Evolutionary conservation across 2,888 invertebrate species (phyloP), one percentile per base, ranked within the genome.

Genomic region (Pristionchus entomophagus): DNA sequence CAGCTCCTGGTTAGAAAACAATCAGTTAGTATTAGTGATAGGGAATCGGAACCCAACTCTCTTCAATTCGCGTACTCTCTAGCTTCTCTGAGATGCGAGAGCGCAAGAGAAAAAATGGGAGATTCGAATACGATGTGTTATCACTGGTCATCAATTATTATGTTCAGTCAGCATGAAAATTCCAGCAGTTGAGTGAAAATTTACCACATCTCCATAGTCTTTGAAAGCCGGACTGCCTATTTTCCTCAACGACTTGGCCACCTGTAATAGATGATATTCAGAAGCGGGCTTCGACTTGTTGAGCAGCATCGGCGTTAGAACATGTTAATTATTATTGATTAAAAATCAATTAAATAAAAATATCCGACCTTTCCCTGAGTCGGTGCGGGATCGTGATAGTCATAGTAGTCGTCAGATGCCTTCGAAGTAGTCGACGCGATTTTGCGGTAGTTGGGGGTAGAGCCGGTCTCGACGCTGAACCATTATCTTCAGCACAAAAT

Each of bases 181-280:
- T n/a, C n/a, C n/a, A n/a, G n/a, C n/a, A n/a, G n/a, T n/a, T n/a
- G n/a, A 73, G 29, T 22, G 73, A 69, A 38, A 32, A 1, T 35
- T 38, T 41, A 82, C 82, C 1, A 82, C 41, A 59, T 82, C 82
- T 41, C 82, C 82, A 22, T 82, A 82, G 26, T 82, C 82, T 22
- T 82, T 82, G 82, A 82, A 82, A 3, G 82, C 82, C 0, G 82
- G 82, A 59, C 82, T 82, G 41, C 82, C 82, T 14, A 82, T 82
- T 14, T 82, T 82, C 59, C 22, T 59, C 41, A 82, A 14, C 5
- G 82, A 82, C 19, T 82, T 82, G 1, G 82, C 82, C 3, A 82
- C 82, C 82, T 82, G 82, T 4, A 81, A 49, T 22, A n/a, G 4
- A 22, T 45, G 29, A 26, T 26, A 19, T 32, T n/a, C 3, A 49